Evolutionary conservation across 2,113 vertebrate genomes (phyloP).

Genomic region (Alces alces): DNA sequence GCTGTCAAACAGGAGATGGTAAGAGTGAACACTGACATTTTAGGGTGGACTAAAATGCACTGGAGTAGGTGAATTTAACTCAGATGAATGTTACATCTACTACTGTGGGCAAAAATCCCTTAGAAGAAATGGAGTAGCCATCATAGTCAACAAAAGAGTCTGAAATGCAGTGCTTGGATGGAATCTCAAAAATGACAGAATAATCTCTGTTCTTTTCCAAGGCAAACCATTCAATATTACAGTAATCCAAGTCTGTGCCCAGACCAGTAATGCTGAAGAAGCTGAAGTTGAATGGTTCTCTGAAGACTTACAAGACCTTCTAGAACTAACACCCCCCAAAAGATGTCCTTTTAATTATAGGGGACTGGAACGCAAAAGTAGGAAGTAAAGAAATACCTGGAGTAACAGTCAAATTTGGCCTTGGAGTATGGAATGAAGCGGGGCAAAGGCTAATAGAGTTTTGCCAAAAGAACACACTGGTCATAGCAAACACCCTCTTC

Average conservation of each 20-base stretch:
- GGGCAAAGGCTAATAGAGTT: background rate
- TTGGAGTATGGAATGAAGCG: background rate
- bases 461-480: background rate
- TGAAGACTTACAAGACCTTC: background rate
- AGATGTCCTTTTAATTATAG: background rate
- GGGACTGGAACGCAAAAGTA: background rate
- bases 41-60: background rate
- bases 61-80: background rate
- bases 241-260: background rate
- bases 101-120: background rate
- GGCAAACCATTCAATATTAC: background rate
- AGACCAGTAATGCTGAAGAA: background rate
- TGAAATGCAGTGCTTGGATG: background rate
- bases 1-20: background rate
- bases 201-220: background rate
- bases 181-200: background rate
- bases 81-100: background rate
- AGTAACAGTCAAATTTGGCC: background rate
- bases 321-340: background rate
- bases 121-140: background rate
- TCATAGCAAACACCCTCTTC: background rate
- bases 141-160: background rate
- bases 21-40: background rate
- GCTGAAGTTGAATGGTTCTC: background rate
- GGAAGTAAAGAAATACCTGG: background rate